Evolutionary conservation across 2,797 vertebrate species (phyloP), one percentile per base, ranked within the genome.

Genomic region (Falco berigora): DNA sequence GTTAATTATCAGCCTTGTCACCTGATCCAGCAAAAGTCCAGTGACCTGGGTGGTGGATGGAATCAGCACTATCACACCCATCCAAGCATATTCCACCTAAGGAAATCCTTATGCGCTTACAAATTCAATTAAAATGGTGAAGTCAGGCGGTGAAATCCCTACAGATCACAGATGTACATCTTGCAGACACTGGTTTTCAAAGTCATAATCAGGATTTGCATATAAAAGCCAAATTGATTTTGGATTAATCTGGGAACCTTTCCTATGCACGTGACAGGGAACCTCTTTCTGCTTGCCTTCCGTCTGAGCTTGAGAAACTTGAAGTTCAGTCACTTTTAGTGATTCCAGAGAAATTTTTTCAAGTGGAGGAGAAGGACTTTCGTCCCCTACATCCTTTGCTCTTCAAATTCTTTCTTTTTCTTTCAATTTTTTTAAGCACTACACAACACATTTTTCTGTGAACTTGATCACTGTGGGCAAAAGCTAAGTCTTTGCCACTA

Each of bases 221-320:
- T 47, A 21, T 6, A 28, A 82, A 68, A 75, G 16, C 38, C 67
- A 20, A 10, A 56, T 0, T 7, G 32, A 50, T 81, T 77, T 76
- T 20, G 64, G 38, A 32, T 62, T n/a, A 15, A 18, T 56, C 32
- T 42, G 63, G 47, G 75, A 88, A 10, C 42, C 21, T 34, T 36
- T 7, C 81, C 49, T 11, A 0, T 20, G 42, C 8, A 5, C 44
- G 21, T 0, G 1, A 15, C n/a, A 38, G 16, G n/a, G n/a, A 62
- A 36, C 3, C 2, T 38, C 2, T 20, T 20, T 12, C 68, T 36
- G 19, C 2, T 6, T 23, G 19, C 44, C 50, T 19, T 59, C 69
- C 4, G 1, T 30, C 73, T 28, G 14, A 46, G 8, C 53, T 24
- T 5, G 25, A 46, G 76, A 53, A 59, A 8, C 14, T 20, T 62